Base-by-base conservation (phyloP, 53 echinoderm and acorn worm genomes). In the Holothuria leucospilota region DNA sequence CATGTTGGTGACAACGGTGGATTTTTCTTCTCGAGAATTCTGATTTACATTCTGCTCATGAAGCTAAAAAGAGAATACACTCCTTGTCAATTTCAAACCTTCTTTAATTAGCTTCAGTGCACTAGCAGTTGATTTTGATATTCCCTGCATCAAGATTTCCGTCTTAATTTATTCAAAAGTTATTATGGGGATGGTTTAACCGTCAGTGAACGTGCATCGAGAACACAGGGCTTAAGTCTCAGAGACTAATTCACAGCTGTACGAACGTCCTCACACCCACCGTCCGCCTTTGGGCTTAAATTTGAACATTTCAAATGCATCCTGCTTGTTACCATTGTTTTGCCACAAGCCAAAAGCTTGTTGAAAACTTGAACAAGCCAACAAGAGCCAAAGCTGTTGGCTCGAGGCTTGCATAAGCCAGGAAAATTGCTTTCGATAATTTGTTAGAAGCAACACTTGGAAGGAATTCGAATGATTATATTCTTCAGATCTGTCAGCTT, bases 401-500 rank as follows among this genome's bases (percentile, higher is more conserved):
- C 80, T 80, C 80, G 80, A 59, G 80, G 80, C 80, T 80, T 80
- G 80, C 80, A 80, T 80, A 80, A 80, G 80, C 80, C 80, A 60
- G 38, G 80, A 60, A 80, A 80, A 80, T 80, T 80, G 80, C 80
- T 80, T 80, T 61, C 26, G 80, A 80, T 80, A 80, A 80, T 59
- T 80, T 51, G 80, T 39, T 39, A 61, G 80, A 29, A 59, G 61
- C 80, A 80, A 80, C 80, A 80, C 80, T 80, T 30, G 80, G 28
- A 56, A 80, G 29, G 80, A 80, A 30, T 80, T 80, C 59, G 56
- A 26, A 60, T 80, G 80, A 80, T 61, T 39, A 80, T 80, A 80
- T 80, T 80, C 80, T 61, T 61, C 80, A 80, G 56, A 80, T 59
- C 80, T 80, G 80, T 80, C 80, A 80, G 80, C 56, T 80, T 80